A percentile compares a stretch with the other conserved stretches of the same genome.
Evolutionary conservation across 2,113 vertebrate species (phyloP).

Genomic region (Pteropus alecto): DNA sequence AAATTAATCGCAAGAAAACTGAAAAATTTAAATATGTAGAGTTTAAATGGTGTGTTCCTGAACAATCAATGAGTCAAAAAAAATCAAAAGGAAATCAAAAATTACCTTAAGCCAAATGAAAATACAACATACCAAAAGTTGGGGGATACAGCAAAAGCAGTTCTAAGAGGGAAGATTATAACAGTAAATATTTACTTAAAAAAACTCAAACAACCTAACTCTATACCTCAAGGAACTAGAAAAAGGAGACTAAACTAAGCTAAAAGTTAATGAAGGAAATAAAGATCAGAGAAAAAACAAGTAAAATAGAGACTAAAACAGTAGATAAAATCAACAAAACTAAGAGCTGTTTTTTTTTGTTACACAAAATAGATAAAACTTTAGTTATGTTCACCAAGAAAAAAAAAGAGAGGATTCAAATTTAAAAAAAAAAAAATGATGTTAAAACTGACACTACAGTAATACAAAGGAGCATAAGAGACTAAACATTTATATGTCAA

Average conservation of each 20-base stretch:
- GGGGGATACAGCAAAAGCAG: not conserved
- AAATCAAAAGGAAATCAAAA: not conserved
- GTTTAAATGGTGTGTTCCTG: not conserved
- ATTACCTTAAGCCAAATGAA: no score
- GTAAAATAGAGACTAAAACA: not conserved
- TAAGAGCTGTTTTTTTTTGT: not conserved
- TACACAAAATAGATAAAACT: not conserved
- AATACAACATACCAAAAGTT: not conserved
- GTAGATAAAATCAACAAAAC: not conserved
- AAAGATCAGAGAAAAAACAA: not conserved
- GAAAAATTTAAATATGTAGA: not conserved
- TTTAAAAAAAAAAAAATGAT: not conserved
- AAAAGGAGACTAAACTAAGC: not conserved
- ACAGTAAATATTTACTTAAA: not conserved
- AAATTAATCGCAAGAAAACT: no score
- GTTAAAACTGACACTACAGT: not conserved
- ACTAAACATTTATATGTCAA: not conserved
- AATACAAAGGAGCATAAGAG: not conserved
- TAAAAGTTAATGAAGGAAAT: not conserved
- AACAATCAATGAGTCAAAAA: not conserved
- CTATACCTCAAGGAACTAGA: not conserved
- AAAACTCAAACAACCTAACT: not conserved
- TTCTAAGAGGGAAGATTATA: not conserved
- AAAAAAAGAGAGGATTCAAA: not conserved
- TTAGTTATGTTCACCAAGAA: not conserved